A percentile compares a stretch with the other conserved stretches of the same genome.
phyloP scores from a whole-genome alignment of 2,888 invertebrate genomes.

The Laspeyria flexula region DNA sequence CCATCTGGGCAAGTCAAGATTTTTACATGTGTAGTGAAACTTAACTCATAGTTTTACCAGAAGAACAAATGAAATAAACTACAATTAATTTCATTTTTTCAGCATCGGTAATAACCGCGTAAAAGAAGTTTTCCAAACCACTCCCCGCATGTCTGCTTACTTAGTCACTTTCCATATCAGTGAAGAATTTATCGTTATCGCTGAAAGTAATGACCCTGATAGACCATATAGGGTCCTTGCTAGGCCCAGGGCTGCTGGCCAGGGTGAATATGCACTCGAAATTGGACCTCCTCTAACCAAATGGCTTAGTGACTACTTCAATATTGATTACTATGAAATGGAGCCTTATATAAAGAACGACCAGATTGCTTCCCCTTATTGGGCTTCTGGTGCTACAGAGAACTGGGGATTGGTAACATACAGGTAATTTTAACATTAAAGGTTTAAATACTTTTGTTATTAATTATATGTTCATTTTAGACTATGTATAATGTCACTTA shows the following conservation, averaged over 20 bases:
- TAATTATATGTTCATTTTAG: too few species aligned
- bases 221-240: slow-evolving; percentile 74
- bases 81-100: slow-evolving; percentile 25
- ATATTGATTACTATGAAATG: slow-evolving; percentile 74
- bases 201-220: slow-evolving; percentile 58
- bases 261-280: slow-evolving; percentile 76
- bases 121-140: slow-evolving; percentile 81
- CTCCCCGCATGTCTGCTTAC: slow-evolving; percentile 93
- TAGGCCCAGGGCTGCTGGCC: slow-evolving; percentile 67
- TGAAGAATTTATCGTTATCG: slow-evolving; percentile 72
- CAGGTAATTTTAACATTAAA: slow-evolving; percentile 55
- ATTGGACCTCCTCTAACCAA: slow-evolving; percentile 72
- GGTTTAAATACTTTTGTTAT: not conserved
- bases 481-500: too few species aligned
- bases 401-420: slow-evolving; percentile 82
- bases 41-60: too few species aligned
- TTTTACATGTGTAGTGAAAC: too few species aligned
- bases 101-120: slow-evolving; percentile 61
- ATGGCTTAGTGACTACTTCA: slow-evolving; percentile 73
- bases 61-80: too few species aligned
- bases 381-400: slow-evolving; percentile 82
- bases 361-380: slow-evolving; percentile 77
- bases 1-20: too few species aligned
- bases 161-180: slow-evolving; percentile 90
- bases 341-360: slow-evolving; percentile 72